Conservation (phyloP, 2,113 vertebrate genomes). For the Mellivora capensis region DNA sequence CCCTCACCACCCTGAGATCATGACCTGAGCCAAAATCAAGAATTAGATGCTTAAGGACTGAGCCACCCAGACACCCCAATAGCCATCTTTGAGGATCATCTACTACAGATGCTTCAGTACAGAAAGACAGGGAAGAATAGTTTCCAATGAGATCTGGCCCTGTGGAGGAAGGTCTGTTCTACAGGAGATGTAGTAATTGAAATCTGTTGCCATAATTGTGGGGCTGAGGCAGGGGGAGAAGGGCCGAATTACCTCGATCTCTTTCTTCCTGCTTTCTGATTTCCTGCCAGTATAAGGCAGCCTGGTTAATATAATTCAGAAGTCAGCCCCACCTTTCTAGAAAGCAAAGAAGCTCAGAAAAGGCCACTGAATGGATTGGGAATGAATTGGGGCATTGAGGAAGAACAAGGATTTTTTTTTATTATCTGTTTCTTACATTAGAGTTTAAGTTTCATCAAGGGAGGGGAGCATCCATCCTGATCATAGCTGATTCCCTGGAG, state of each 20-base stretch:
- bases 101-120: not conserved
- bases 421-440: not conserved
- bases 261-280: not conserved
- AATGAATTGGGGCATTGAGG: not conserved
- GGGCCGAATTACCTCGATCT: not conserved
- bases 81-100: not conserved
- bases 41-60: not conserved
- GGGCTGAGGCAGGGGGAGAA: not conserved
- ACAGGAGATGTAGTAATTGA: not conserved
- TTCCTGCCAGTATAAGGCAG: not conserved
- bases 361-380: not conserved
- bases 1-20: too few species aligned
- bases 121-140: not conserved
- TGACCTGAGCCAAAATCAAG: not conserved
- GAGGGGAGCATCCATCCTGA: not conserved
- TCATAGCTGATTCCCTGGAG: not conserved
- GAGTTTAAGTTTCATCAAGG: not conserved
- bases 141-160: not conserved
- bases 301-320: not conserved
- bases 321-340: not conserved
- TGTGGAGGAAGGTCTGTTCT: not conserved
- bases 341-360: not conserved
- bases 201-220: not conserved
- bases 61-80: not conserved
- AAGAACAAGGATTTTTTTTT: not conserved